phyloP scores from a whole-genome alignment of 1,140 invertebrate species.

The Phortica variegata region DNA sequence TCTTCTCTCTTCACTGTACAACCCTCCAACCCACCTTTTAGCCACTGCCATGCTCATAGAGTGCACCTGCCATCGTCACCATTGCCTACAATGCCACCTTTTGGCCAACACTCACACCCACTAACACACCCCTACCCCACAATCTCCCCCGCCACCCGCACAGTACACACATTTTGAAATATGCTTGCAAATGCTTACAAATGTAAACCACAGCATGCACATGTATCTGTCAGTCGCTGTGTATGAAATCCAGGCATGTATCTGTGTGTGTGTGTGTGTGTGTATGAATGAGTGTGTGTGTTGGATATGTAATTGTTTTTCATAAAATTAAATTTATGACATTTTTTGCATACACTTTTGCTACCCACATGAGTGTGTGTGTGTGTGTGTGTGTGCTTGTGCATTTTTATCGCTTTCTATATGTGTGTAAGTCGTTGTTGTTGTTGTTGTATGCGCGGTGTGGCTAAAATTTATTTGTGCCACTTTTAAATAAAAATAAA shows the following conservation, averaged over 20 bases:
- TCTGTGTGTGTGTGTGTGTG: neutral
- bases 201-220: slow-evolving; percentile 49
- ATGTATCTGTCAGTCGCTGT: slow-evolving; percentile 37
- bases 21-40: neutral
- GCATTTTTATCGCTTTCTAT: neutral
- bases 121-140: too few relatives aligned
- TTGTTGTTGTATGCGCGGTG: slow-evolving; percentile 22
- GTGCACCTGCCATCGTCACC: slow-evolving; percentile 9
- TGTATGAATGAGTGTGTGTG: neutral
- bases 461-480: slow-evolving; percentile 44
- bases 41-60: slow-evolving; percentile 7
- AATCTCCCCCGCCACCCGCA: too few relatives aligned
- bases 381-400: slow-evolving; percentile 10
- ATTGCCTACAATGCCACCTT: too few relatives aligned
- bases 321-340: slow-evolving; percentile 53
- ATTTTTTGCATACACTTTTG: slow-evolving; percentile 34
- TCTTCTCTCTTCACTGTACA: neutral
- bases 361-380: neutral
- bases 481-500: slow-evolving; percentile 29
- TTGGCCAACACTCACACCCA: too few relatives aligned
- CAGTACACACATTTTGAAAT: slow-evolving; percentile 38
- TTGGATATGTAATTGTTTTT: slow-evolving; percentile 48
- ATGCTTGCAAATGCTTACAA: slow-evolving; percentile 49
- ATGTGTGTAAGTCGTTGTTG: neutral
- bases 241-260: neutral